Evolutionary conservation across 2,888 invertebrate genomes (phyloP).

Genomic region (Caenorhabditis uteleia): DNA sequence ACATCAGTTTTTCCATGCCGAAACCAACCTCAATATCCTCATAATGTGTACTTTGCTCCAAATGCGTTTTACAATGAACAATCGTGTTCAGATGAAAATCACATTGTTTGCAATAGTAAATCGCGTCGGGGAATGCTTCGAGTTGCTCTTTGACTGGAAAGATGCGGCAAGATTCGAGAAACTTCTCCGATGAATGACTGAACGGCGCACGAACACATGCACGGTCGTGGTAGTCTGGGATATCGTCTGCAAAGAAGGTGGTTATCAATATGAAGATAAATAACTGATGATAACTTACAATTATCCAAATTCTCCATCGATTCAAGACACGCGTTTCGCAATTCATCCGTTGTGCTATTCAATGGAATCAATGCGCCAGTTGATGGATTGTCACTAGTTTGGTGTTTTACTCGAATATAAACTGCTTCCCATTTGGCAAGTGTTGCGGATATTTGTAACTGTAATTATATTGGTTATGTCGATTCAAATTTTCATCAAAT

Average conservation of each 20-base stretch:
- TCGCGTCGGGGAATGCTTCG: constrained; percentile 37
- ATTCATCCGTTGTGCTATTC: constrained; percentile 5
- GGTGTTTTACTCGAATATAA: constrained; percentile 18
- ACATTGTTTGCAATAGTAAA: constrained; percentile 43
- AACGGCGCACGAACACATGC: no score
- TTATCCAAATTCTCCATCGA: constrained; percentile 3
- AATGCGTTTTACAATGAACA: constrained; percentile 31
- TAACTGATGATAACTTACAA: constrained; percentile 3
- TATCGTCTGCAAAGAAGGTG: no score
- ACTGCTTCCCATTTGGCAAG: constrained; percentile 4
- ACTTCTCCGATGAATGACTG: no score
- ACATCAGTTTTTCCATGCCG: no score
- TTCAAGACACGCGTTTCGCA: constrained; percentile 15
- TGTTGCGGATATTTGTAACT: constrained; percentile 18
- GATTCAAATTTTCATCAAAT: no score
- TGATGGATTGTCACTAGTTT: not conserved
- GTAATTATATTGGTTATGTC: no score
- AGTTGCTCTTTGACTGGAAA: no score
- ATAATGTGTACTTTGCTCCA: constrained; percentile 30
- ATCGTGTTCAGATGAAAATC: constrained; percentile 40
- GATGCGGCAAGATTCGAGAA: no score
- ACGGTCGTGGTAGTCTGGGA: no score
- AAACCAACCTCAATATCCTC: constrained; percentile 8
- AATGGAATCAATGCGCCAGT: constrained; percentile 4
- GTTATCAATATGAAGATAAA: no score